phyloP scores from a whole-genome alignment of 2,888 invertebrate species.

The Synergus gifuensis region DNA sequence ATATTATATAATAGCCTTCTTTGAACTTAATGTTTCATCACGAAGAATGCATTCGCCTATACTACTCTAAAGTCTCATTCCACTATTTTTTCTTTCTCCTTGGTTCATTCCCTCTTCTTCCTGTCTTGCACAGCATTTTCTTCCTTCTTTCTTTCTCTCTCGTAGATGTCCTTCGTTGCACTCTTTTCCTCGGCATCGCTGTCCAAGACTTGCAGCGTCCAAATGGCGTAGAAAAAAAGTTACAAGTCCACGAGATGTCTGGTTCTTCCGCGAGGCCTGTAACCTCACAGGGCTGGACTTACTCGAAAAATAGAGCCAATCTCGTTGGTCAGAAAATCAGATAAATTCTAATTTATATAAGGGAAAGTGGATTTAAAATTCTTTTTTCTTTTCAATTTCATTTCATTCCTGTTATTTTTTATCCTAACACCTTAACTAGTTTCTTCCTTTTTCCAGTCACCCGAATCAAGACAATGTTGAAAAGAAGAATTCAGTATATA shows the following conservation, averaged over 20 bases:
- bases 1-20: constrained; percentile 12
- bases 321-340: too few relatives aligned
- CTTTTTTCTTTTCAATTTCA: background rate
- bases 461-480: constrained; percentile 18
- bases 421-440: background rate
- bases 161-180: constrained; percentile 17
- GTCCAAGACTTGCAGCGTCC: constrained; percentile 35
- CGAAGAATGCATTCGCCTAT: constrained; percentile 4
- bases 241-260: constrained; percentile 54
- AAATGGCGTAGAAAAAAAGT: constrained; percentile 50
- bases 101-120: constrained; percentile 34
- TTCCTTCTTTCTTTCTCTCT: constrained; percentile 28
- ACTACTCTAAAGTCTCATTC: background rate
- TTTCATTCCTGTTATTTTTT: background rate
- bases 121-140: constrained; percentile 24
- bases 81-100: constrained; percentile 26
- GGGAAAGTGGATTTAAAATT: background rate
- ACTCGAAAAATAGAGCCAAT: constrained; percentile 18
- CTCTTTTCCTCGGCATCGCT: constrained; percentile 36
- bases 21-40: background rate
- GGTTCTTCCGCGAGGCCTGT: constrained; percentile 54
- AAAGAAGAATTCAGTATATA: constrained; percentile 31
- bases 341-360: background rate
- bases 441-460: background rate
- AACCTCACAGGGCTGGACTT: constrained; percentile 45